Base-by-base conservation (phyloP, 2,113 vertebrate species). In the Entelurus aequoreus region DNA sequence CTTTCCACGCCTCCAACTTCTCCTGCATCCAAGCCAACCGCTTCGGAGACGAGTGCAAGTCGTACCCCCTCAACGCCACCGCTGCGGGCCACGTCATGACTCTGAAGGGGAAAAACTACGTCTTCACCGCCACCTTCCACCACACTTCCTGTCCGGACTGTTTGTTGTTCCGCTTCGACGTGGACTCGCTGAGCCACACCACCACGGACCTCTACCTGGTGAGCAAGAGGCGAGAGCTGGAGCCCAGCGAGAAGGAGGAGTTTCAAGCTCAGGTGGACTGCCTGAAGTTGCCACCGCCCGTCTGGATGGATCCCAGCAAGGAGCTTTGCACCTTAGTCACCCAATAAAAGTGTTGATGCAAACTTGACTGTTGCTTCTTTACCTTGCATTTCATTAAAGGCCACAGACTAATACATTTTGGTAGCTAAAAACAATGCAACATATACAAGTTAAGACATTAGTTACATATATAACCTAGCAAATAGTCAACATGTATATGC, bases 211-310 rank as follows among this genome's bases (percentile, higher is more conserved):
- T 53, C 6, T 58, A 66, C 36, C 47, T 66, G 59, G 5, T 72
- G 37, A 72, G 70, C 42, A 51, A 46, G 53, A 52, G 54, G 53
- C 50, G 64, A n/a, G 64, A 63, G 70, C 42, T 66, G 47, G 48
- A 15, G 52, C 47, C 6, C 7, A 49, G 15, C n/a, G 58, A 62
- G 58, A 51, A 51, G 52, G 57, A 66, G 28, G 38, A 66, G 57
- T 66, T 62, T 38, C 6, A 6, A 42, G 40, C 53, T 38, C 59
- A 62, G 61, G 55, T 62, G 19, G 16, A n/a, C 54, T 72, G 64
- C 15, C 48, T 72, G 59, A 40, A 35, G 9, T 53, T 66, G 16
- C 68, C 54, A 4, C 10, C n/a, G 1, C 53, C 70, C 9, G 21
- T 62, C 16, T 35, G 56, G 53, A 63, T 72, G 70, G 53, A 62